phyloP scores from a whole-genome alignment of 1,140 invertebrate species.

The Colletes latitarsis region DNA sequence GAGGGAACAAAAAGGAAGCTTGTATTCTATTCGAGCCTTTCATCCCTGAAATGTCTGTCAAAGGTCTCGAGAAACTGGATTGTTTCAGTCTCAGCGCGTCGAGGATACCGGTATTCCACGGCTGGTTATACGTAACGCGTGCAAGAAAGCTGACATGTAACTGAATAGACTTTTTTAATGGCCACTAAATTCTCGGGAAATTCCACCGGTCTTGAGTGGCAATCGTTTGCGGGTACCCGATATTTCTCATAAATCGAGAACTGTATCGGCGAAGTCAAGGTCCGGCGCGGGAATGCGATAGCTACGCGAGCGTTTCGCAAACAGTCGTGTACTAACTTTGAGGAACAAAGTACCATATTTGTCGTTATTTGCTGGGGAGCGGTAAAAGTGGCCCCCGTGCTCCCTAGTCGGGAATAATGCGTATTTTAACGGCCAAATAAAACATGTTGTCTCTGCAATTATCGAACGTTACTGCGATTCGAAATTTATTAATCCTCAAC shows the following conservation, averaged over 20 bases:
- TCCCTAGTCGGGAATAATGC: not conserved
- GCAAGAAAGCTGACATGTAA: conserved; percentile 42
- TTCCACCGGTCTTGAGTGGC: conserved; percentile 1
- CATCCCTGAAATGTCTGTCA: conserved; percentile 2
- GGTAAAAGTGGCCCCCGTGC: not conserved
- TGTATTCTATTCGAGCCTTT: not conserved
- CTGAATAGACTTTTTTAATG: conserved; percentile 38
- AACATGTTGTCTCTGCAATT: not conserved
- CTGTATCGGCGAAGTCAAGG: conserved; percentile 39
- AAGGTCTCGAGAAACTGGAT: conserved; percentile 29
- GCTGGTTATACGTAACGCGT: conserved; percentile 33
- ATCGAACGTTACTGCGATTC: not conserved
- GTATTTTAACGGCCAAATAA: conserved; percentile 17
- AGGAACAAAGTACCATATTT: conserved; percentile 37
- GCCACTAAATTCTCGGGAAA: conserved; percentile 36
- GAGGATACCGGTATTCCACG: conserved; percentile 30
- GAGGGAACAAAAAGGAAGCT: not conserved
- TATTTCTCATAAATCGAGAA: conserved; percentile 43
- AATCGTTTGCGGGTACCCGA: conserved; percentile 13
- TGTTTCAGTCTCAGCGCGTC: not conserved
- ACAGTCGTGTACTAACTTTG: conserved; percentile 20
- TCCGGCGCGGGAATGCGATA: conserved; percentile 29
- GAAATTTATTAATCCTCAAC: not conserved
- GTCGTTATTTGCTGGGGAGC: conserved; percentile 29
- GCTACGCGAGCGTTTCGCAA: conserved; percentile 26